Percentiles rank a stretch among this genome's conserved stretches.
These are phyloP conservation scores for Papilio polyxenes DNA, from an alignment of 1,140 invertebrate species.

Conservation along the genomic window DNA sequence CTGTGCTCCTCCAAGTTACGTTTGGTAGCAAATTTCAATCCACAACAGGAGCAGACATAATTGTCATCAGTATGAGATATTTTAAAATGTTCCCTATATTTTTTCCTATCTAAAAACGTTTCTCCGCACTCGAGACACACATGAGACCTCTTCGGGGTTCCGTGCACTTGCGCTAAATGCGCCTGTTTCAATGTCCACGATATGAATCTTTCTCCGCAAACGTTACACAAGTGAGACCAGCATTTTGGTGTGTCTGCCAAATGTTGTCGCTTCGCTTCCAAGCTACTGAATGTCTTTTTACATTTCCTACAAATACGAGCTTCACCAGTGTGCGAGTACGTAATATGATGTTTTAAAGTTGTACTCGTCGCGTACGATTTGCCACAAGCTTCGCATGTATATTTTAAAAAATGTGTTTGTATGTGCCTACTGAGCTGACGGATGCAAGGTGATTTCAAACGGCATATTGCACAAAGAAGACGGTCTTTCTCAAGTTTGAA, in stretches of 20 bases:
- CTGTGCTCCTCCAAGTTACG: constrained; percentile 60
- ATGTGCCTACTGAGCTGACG: constrained; percentile 63
- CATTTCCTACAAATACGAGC: constrained; percentile 59
- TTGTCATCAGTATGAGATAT: constrained; percentile 56
- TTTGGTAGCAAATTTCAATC: constrained; percentile 57
- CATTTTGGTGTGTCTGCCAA: constrained; percentile 53
- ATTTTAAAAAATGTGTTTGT: constrained; percentile 72
- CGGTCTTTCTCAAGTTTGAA: constrained; percentile 61
- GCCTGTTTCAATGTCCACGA: constrained; percentile 56
- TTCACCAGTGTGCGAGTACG: constrained; percentile 51
- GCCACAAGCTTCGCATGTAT: constrained; percentile 78
- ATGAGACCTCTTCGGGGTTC: constrained; percentile 51
- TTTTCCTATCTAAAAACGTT: constrained; percentile 53
- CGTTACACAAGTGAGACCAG: constrained; percentile 55
- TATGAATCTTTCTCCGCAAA: constrained; percentile 57
- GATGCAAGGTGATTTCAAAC: constrained; percentile 54
- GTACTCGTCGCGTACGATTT: constrained; percentile 72
- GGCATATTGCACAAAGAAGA: constrained; percentile 61
- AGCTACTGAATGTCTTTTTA: constrained; percentile 52
- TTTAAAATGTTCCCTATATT: constrained; percentile 57
- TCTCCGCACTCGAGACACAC: constrained; percentile 57
- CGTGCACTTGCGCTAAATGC: constrained; percentile 55
- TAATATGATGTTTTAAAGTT: constrained; percentile 54
- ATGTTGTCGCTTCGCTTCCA: constrained; percentile 54
- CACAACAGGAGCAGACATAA: constrained; percentile 55